Conservation (phyloP, 2,113 vertebrate genomes). For the Pachyramphus minor region DNA sequence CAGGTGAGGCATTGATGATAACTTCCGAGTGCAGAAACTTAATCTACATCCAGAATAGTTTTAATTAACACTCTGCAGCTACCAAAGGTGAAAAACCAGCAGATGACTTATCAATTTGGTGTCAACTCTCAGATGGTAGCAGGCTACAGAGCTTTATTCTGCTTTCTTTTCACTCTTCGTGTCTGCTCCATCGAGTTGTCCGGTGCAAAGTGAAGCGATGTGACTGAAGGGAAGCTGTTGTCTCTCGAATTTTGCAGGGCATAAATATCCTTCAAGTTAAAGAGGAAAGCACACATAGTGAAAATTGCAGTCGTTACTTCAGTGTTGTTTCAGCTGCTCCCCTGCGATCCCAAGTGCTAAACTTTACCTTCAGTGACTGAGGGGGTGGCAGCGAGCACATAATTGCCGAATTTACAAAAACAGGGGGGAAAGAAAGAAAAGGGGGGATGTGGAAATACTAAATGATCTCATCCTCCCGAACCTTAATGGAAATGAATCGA, state of each 20-base stretch:
- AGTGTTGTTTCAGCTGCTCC: background rate
- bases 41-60: background rate
- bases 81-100: conserved; percentile 4
- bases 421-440: background rate
- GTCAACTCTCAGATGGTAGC: background rate
- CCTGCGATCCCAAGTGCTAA: background rate
- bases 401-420: background rate
- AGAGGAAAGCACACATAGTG: background rate
- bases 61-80: background rate
- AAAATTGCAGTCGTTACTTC: background rate
- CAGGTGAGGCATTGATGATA: conserved; percentile 22
- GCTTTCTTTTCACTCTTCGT: background rate
- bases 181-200: background rate
- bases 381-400: background rate
- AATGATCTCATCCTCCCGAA: conserved; percentile 34
- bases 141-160: background rate
- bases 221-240: background rate
- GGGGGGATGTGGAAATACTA: background rate
- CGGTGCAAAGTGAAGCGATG: background rate
- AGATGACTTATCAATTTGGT: background rate
- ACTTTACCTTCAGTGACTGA: background rate
- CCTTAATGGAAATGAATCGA: conserved; percentile 63
- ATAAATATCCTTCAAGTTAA: background rate
- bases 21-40: conserved; percentile 6
- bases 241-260: background rate